phyloP scores from a whole-genome alignment of 2,797 vertebrate genomes.

The Pangasius macronema region DNA sequence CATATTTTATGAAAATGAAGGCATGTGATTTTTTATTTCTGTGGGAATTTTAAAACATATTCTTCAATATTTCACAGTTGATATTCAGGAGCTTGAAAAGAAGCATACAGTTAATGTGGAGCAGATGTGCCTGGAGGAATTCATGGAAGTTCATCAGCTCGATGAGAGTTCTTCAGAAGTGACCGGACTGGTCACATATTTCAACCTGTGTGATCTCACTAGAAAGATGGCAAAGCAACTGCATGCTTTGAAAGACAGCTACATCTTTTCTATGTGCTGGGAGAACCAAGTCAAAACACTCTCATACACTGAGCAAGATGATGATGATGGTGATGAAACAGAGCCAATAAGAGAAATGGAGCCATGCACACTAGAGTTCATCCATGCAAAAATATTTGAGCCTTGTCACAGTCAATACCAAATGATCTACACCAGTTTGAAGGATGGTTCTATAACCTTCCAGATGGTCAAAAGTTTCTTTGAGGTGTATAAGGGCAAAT shows the following conservation, averaged over 20 bases:
- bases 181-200: conserved; percentile 69
- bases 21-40: conserved; percentile 38
- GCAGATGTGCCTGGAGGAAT: conserved; percentile 59
- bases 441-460: conserved; percentile 77
- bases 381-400: conserved; percentile 60
- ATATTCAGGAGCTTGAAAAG: conserved; percentile 64
- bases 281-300: conserved; percentile 63
- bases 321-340: not conserved
- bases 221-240: conserved; percentile 68
- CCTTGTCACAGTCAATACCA: conserved; percentile 69
- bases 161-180: conserved; percentile 10
- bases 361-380: conserved; percentile 50
- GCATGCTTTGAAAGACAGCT: conserved; percentile 72
- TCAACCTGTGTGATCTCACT: conserved; percentile 70
- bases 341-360: not conserved
- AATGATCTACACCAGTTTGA: conserved; percentile 70
- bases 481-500: conserved; percentile 72
- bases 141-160: conserved; percentile 68
- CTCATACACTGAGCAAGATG: not conserved
- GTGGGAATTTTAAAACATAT: not conserved
- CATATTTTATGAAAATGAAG: not conserved
- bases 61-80: conserved; percentile 66
- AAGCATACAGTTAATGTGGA: conserved; percentile 67
- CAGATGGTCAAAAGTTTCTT: conserved; percentile 77
- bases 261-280: conserved; percentile 82